Evolutionary conservation across 2,888 invertebrate species (phyloP).

Genomic region (Heteromyza rotundicornis): DNA sequence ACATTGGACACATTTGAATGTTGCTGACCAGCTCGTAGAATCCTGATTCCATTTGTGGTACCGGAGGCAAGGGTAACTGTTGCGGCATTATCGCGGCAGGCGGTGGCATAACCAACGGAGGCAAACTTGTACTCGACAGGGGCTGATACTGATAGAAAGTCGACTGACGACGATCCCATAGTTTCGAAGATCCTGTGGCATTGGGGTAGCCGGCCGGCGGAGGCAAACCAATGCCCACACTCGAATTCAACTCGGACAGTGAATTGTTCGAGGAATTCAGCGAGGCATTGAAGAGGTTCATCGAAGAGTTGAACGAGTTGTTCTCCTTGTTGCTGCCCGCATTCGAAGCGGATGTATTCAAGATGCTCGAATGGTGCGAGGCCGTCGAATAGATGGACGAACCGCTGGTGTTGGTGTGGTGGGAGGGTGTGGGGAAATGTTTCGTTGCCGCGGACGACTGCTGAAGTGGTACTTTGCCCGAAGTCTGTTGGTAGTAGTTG

Average conservation of each 20-base stretch:
- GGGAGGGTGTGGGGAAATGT: constrained; percentile 19
- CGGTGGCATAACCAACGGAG: constrained; percentile 25
- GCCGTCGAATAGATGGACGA: constrained; percentile 42
- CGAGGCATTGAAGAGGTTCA: constrained; percentile 36
- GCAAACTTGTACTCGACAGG: constrained; percentile 18
- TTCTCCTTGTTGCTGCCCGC: constrained; percentile 53
- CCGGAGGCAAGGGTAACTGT: neutral
- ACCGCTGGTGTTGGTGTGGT: constrained; percentile 30
- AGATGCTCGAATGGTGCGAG: constrained; percentile 38
- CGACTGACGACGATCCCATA: constrained; percentile 54
- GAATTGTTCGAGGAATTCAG: constrained; percentile 47
- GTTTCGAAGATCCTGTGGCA: constrained; percentile 34
- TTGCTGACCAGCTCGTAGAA: constrained; percentile 46
- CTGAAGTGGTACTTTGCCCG: neutral
- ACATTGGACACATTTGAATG: constrained; percentile 46
- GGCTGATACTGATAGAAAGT: constrained; percentile 36
- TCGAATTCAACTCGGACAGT: constrained; percentile 46
- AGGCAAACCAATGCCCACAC: constrained; percentile 31
- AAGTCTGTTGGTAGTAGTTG: neutral
- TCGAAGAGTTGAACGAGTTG: constrained; percentile 45
- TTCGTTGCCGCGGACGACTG: neutral
- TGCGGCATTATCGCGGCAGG: neutral
- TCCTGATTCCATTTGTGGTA: constrained; percentile 21
- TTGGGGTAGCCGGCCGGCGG: constrained; percentile 23
- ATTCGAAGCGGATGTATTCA: constrained; percentile 44